Conservation (phyloP, 2,888 invertebrate genomes). For the Kuschelorhynchus macadamiae region DNA sequence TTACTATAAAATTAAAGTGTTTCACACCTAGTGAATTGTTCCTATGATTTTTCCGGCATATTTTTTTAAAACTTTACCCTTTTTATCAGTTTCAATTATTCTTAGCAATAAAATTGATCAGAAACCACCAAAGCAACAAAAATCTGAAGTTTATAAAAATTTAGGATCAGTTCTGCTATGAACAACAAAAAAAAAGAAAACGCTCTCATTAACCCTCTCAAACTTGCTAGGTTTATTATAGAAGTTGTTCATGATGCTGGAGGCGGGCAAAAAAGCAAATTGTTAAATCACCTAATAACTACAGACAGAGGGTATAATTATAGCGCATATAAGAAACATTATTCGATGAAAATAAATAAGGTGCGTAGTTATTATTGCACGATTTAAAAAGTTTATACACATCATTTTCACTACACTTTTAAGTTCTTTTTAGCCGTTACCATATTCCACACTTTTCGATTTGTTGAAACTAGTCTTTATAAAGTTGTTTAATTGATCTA, state of each 20-base stretch:
- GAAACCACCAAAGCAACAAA: too few species aligned
- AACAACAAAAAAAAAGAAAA: too few species aligned
- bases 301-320: neutral
- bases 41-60: too few species aligned
- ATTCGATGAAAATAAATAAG: neutral
- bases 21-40: too few species aligned
- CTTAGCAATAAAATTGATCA: too few species aligned
- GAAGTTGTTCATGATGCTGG: neutral
- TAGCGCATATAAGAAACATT: neutral
- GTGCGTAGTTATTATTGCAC: constrained; percentile 20
- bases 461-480: neutral
- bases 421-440: neutral
- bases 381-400: constrained; percentile 20
- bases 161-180: too few species aligned
- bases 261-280: neutral
- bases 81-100: too few species aligned
- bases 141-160: too few species aligned
- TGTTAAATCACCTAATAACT: constrained; percentile 1
- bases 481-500: too few species aligned
- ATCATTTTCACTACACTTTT: neutral
- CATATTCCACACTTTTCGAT: neutral
- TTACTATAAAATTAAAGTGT: too few species aligned
- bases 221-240: neutral
- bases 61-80: too few species aligned
- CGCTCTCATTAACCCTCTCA: neutral